Percentiles rank a stretch among this genome's conserved stretches.
phyloP scores from a whole-genome alignment of 2,797 vertebrate genomes.

The Coracias cyanogaster region DNA sequence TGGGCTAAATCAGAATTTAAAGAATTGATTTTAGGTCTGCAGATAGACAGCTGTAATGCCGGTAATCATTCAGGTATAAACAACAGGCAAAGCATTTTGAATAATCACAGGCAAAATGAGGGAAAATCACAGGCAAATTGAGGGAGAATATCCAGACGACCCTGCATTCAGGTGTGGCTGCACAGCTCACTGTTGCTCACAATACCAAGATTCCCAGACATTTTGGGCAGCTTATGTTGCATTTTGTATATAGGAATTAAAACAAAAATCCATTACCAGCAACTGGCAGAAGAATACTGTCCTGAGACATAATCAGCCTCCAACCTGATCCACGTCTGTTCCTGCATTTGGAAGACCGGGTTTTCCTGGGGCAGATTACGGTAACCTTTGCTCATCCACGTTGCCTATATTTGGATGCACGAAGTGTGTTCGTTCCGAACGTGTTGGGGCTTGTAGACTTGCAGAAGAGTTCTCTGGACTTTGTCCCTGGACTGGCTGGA shows the following conservation, averaged over 20 bases:
- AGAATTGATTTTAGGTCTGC: neutral
- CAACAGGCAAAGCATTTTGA: neutral
- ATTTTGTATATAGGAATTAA: neutral
- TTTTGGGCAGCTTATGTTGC: neutral
- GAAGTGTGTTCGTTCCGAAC: neutral
- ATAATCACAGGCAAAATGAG: neutral
- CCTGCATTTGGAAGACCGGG: neutral
- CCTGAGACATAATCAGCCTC: neutral
- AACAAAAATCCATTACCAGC: neutral
- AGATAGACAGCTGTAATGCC: neutral
- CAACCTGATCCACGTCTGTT: neutral
- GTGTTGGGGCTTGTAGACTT: neutral
- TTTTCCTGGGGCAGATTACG: neutral
- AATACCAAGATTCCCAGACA: neutral
- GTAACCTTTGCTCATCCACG: neutral
- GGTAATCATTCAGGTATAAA: neutral
- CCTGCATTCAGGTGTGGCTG: neutral
- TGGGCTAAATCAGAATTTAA: neutral
- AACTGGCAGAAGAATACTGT: neutral
- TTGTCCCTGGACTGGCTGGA: neutral
- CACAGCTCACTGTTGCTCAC: neutral
- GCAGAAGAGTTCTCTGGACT: slow-evolving; percentile 25
- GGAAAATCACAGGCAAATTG: neutral
- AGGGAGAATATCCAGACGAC: neutral
- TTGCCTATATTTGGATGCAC: slow-evolving; percentile 24